These are phyloP conservation scores for Penelope pileata DNA, from an alignment of 2,113 vertebrate species.

Conservation along the genomic window DNA sequence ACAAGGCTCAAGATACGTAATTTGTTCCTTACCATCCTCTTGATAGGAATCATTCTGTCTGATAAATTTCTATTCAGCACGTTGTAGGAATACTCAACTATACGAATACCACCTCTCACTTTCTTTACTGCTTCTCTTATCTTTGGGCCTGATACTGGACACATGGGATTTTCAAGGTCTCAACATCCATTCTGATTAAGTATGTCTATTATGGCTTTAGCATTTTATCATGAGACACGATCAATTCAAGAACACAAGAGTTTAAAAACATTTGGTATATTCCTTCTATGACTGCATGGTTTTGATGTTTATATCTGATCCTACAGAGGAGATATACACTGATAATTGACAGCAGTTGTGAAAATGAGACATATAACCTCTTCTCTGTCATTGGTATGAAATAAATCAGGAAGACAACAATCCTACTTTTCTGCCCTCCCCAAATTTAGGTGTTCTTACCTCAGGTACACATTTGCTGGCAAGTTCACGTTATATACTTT, in stretches of 20 bases:
- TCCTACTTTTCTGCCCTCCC: no score
- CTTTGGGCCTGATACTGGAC: neutral
- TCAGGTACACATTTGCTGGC: neutral
- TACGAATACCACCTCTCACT: rapidly evolving
- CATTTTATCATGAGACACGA: neutral
- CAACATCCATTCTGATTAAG: neutral
- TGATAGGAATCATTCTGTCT: neutral
- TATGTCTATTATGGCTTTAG: neutral
- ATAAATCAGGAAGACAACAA: neutral
- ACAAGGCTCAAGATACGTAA: neutral
- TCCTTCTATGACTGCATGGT: neutral
- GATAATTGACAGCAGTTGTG: neutral
- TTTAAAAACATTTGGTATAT: neutral
- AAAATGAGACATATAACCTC: neutral
- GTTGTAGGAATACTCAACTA: neutral
- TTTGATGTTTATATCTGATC: neutral
- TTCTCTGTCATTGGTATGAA: neutral
- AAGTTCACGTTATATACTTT: neutral
- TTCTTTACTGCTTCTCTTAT: neutral
- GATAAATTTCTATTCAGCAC: neutral
- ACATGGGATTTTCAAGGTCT: rapidly evolving
- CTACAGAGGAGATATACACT: neutral
- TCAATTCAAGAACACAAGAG: neutral
- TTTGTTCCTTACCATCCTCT: neutral
- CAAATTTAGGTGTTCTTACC: neutral